phyloP scores from a whole-genome alignment of 1,140 invertebrate genomes.

The Chymomyza costata region DNA sequence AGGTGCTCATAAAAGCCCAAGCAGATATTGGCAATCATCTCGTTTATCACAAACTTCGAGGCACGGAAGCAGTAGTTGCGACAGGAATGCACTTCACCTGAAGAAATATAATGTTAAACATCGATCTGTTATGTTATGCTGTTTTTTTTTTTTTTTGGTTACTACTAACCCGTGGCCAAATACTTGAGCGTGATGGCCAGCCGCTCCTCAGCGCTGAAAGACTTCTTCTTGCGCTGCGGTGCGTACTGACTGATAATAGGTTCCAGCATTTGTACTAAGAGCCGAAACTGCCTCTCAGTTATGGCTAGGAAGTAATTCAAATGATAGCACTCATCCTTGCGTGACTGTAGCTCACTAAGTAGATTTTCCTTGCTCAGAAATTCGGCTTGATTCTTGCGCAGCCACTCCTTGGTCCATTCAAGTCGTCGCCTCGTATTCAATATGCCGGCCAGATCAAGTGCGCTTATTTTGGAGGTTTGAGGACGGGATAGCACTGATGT shows the following conservation, averaged over 20 bases:
- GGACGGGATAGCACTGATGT: slow-evolving; percentile 51
- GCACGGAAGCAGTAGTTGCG: slow-evolving; percentile 75
- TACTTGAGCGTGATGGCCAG: slow-evolving; percentile 73
- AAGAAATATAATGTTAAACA: too few relatives aligned
- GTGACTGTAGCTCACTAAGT: slow-evolving; percentile 63
- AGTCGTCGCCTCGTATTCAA: slow-evolving; percentile 59
- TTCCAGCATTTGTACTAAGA: slow-evolving; percentile 63
- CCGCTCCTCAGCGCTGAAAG: slow-evolving; percentile 71
- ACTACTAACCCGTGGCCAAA: slow-evolving; percentile 67
- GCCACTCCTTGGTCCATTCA: slow-evolving; percentile 73
- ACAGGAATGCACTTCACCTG: slow-evolving; percentile 74
- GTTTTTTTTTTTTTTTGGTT: neutral
- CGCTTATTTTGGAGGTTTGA: slow-evolving; percentile 64
- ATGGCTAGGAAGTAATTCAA: slow-evolving; percentile 74
- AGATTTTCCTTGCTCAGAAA: slow-evolving; percentile 68
- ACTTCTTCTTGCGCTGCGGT: slow-evolving; percentile 70
- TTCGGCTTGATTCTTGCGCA: slow-evolving; percentile 67
- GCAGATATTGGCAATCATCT: slow-evolving; percentile 75
- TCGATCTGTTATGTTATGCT: too few relatives aligned
- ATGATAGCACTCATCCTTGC: slow-evolving; percentile 70
- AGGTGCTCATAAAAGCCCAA: slow-evolving; percentile 72
- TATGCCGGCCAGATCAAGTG: slow-evolving; percentile 65
- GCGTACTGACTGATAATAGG: slow-evolving; percentile 68
- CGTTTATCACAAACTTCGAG: slow-evolving; percentile 74
- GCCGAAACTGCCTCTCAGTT: slow-evolving; percentile 69